Evolutionary conservation across 2,888 invertebrate species (phyloP), one percentile per base, ranked within the genome.

Genomic region (Euzophera pinguis): DNA sequence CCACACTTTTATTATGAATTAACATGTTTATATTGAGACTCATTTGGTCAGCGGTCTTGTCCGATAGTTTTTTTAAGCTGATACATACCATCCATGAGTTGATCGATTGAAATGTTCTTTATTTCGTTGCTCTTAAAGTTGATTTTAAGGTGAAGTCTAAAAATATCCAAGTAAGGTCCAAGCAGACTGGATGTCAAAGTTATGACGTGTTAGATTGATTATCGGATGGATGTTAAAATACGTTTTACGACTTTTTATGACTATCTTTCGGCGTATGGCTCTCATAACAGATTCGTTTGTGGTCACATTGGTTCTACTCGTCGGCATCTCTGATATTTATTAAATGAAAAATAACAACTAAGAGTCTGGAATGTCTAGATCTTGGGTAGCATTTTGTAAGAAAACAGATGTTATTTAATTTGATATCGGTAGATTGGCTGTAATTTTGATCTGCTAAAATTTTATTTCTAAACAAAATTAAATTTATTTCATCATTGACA

Each of bases 171-270:
- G 73, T 81, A 75, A 81, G 75, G 79, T 81, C 75, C 84, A 79
- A 71, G 65, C 83, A 75, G 76, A 67, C 81, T 85, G 87, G 82
- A 88, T 88, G 88, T 90, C 90, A 90, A 90, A 90, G 86, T 89
- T 90, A 90, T 89, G 89, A 91, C 88, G 90, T 89, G 90, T 90
- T 90, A 89, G 90, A 91, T 90, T 91, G 90, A 91, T 91, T 91
- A 91, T 90, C 90, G 77, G 86, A 85, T 89, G 87, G 86, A 90
- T 91, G 90, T 90, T 90, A 91, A 91, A 91, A 91, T 88, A 83
- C 82, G 80, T 84, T 90, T 90, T 89, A 89, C 74, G 84, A 84
- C 82, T 84, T 85, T 88, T 89, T 85, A 88, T 81, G 85, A 71
- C 78, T 77, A 83, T 81, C 81, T 81, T 78, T 81, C 76, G 81